Conservation (phyloP, 1,140 invertebrate species). For the Coelopa frigida region DNA sequence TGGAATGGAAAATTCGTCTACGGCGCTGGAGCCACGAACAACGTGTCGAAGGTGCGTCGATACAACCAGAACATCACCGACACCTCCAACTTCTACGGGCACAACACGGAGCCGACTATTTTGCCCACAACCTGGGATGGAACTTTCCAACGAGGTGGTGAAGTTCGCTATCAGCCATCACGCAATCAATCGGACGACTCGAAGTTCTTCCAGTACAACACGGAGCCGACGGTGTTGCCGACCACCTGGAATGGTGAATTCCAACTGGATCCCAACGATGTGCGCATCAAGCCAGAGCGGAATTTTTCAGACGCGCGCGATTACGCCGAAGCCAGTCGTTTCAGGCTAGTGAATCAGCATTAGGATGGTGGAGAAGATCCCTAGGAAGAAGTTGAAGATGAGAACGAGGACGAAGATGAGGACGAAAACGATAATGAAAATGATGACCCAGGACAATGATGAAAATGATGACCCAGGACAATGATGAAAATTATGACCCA, state of each 20-base stretch:
- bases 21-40: slow-evolving; percentile 30
- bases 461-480: too few species aligned
- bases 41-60: slow-evolving; percentile 37
- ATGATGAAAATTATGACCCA: too few species aligned
- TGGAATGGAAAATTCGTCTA: slow-evolving; percentile 43
- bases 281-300: slow-evolving; percentile 38
- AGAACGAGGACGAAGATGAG: too few species aligned
- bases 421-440: too few species aligned
- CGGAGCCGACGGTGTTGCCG: slow-evolving; percentile 31
- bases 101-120: slow-evolving; percentile 31
- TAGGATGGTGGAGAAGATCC: too few species aligned
- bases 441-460: too few species aligned
- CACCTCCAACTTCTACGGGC: slow-evolving; percentile 40
- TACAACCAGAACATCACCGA: slow-evolving; percentile 40
- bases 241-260: slow-evolving; percentile 40
- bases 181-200: slow-evolving; percentile 39
- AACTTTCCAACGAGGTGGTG: slow-evolving; percentile 32
- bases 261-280: slow-evolving; percentile 37
- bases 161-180: slow-evolving; percentile 28
- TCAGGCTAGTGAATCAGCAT: slow-evolving; percentile 30
- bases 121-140: slow-evolving; percentile 41
- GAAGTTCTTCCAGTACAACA: slow-evolving; percentile 31
- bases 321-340: slow-evolving; percentile 36
- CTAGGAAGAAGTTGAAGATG: too few species aligned
- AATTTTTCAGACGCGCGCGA: slow-evolving; percentile 39